phyloP scores from a whole-genome alignment of 1,140 invertebrate genomes.

The Aphelenchoides besseyi region DNA sequence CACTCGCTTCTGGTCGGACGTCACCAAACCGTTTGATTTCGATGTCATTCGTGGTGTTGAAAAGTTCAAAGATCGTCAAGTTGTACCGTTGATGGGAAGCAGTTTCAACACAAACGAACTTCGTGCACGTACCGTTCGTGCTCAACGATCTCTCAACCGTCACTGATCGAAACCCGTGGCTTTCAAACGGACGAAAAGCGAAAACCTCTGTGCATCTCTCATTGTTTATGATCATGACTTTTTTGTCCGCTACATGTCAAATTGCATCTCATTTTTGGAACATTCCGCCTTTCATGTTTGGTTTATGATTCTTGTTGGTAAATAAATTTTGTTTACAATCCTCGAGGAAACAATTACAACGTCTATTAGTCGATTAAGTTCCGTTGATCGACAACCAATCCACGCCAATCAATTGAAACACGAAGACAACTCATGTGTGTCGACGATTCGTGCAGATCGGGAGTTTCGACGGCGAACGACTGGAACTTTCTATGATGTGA shows the following conservation, averaged over 20 bases:
- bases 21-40: slow-evolving; percentile 25
- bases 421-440: no score
- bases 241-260: not conserved
- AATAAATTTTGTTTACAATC: not conserved
- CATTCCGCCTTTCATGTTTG: not conserved
- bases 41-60: slow-evolving; percentile 30
- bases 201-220: no score
- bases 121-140: not conserved
- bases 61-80: not conserved
- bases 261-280: not conserved
- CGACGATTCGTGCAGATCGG: not conserved
- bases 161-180: not conserved
- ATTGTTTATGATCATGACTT: no score
- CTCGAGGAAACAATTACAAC: not conserved
- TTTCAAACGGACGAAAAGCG: not conserved
- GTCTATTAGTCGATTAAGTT: not conserved
- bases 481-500: not conserved
- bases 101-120: not conserved
- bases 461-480: no score
- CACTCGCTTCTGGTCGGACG: slow-evolving; percentile 25
- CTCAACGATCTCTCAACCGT: not conserved
- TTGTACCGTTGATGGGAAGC: not conserved
- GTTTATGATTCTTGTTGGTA: not conserved
- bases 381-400: not conserved
- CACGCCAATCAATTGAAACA: no score